A percentile compares a stretch with the other conserved stretches of the same genome.
Conservation (phyloP, 1,140 invertebrate genomes). For the Saxidomus purpurata region DNA sequence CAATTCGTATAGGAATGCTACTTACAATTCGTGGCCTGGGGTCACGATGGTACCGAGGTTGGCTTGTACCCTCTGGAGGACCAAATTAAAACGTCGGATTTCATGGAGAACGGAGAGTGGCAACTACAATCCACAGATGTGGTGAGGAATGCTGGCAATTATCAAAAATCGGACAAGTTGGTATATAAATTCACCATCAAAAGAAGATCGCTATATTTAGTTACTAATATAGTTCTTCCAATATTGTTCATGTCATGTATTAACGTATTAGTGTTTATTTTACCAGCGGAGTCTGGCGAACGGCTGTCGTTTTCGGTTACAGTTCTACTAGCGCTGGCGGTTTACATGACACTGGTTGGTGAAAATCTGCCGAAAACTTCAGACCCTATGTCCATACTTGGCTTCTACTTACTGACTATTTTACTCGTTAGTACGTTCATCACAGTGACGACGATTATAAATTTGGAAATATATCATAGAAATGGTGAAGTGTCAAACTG, state of each 20-base stretch:
- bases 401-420: neutral
- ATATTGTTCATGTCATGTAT: neutral
- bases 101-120: neutral
- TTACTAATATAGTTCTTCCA: neutral
- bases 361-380: constrained; percentile 89
- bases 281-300: constrained; percentile 88
- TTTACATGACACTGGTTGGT: constrained; percentile 88
- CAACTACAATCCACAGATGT: neutral
- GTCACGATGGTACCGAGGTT: neutral
- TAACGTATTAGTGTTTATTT: constrained; percentile 86
- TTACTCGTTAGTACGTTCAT: neutral
- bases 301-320: constrained; percentile 88
- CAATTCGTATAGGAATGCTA: neutral
- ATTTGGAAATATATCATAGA: constrained; percentile 3
- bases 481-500: neutral
- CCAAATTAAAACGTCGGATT: neutral
- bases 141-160: neutral
- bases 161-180: neutral
- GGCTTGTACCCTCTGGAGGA: neutral
- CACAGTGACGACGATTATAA: neutral
- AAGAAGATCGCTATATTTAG: neutral
- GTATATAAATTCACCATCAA: neutral
- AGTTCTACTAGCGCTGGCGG: constrained; percentile 88
- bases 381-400: constrained; percentile 85
- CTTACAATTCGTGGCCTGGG: neutral